Evolutionary conservation across 1,140 invertebrate genomes (phyloP).

Genomic region (Psix sp.): DNA sequence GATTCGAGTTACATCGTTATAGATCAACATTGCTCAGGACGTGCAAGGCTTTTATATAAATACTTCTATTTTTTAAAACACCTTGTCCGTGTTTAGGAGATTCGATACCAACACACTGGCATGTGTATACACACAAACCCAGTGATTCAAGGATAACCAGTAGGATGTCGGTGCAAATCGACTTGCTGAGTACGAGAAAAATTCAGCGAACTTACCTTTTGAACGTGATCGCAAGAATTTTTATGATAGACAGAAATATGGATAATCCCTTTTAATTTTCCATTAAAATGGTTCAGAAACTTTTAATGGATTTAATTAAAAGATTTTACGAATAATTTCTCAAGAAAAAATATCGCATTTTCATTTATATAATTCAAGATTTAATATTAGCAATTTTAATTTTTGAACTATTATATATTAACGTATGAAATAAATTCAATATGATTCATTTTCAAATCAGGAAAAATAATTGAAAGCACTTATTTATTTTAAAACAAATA

Average conservation of each 20-base stretch:
- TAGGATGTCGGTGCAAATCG: slow-evolving; percentile 51
- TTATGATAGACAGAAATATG: slow-evolving; percentile 17
- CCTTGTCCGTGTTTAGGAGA: slow-evolving; percentile 43
- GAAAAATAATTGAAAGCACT: too few species aligned
- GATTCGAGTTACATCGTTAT: not conserved
- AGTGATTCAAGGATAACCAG: slow-evolving; percentile 74
- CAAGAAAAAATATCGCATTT: too few species aligned
- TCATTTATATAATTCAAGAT: too few species aligned
- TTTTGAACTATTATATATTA: not conserved
- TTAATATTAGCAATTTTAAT: too few species aligned
- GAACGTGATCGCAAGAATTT: slow-evolving; percentile 33
- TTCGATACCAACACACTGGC: slow-evolving; percentile 24
- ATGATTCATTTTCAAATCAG: too few species aligned
- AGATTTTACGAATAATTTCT: too few species aligned
- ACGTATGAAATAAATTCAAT: too few species aligned
- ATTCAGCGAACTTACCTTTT: slow-evolving; percentile 47
- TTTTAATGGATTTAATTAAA: too few species aligned
- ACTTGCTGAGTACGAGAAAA: slow-evolving; percentile 54
- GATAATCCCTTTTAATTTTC: too few species aligned
- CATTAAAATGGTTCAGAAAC: too few species aligned
- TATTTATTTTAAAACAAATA: too few species aligned
- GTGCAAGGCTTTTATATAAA: slow-evolving; percentile 41
- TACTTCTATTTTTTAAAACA: slow-evolving; percentile 46
- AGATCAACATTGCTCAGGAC: slow-evolving; percentile 32
- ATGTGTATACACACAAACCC: slow-evolving; percentile 30